Conservation (phyloP, 2,113 vertebrate genomes). For the Anolis carolinensis region DNA sequence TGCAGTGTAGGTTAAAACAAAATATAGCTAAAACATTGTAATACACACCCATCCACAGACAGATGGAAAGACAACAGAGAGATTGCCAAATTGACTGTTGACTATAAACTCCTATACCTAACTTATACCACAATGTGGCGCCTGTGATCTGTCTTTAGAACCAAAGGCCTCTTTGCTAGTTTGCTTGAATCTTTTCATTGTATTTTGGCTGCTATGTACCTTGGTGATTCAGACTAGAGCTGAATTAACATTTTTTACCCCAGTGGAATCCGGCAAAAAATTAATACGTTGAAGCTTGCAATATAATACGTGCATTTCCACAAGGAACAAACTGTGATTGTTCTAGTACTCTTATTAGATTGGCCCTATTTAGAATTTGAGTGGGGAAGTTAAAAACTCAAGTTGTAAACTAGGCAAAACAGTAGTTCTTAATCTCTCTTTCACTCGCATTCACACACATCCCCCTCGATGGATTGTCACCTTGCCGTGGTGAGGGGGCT, state of each 20-base stretch:
- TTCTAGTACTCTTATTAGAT: background rate
- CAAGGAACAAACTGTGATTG: background rate
- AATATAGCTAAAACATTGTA: too few species aligned
- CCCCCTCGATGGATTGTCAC: too few species aligned
- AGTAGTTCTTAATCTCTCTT: background rate
- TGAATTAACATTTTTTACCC: background rate
- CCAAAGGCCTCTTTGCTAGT: background rate
- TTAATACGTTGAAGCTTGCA: background rate
- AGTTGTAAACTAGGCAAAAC: background rate
- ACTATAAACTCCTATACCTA: background rate
- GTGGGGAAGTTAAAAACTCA: background rate
- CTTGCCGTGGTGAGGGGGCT: too few species aligned
- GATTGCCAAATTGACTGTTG: background rate
- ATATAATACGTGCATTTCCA: background rate
- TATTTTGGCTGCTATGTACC: background rate
- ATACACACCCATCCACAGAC: too few species aligned
- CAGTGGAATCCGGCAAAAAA: background rate
- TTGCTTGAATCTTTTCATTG: background rate
- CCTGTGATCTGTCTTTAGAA: background rate
- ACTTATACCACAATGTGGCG: constrained; percentile 22
- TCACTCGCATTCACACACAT: background rate
- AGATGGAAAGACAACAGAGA: too few species aligned
- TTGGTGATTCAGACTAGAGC: background rate
- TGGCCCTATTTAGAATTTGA: background rate
- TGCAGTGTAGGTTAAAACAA: too few species aligned